These are phyloP conservation scores for Micoletzkya japonica DNA, from an alignment of 2,888 invertebrate genomes.

Conservation along the genomic window DNA sequence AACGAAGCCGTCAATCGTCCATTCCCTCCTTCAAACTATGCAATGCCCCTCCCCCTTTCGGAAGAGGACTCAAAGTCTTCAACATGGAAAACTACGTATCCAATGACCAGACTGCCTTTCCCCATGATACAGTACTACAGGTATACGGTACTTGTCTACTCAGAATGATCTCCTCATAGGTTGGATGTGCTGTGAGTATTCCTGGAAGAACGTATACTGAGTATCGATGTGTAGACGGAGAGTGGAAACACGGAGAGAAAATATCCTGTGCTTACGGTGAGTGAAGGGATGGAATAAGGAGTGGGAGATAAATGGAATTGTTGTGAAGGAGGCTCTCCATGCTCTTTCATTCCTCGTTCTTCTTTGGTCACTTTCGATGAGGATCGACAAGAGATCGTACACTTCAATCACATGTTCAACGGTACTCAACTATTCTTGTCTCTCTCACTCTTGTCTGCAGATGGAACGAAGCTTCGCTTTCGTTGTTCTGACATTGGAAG, in stretches of 20 bases:
- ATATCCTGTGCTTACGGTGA: conserved; percentile 16
- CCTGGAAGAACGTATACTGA: conserved; percentile 12
- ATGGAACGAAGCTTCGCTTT: conserved; percentile 48
- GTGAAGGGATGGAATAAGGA: not conserved
- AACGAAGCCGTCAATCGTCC: not conserved
- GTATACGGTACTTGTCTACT: conserved; percentile 23
- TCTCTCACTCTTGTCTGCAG: conserved; percentile 23
- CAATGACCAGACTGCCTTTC: conserved; percentile 42
- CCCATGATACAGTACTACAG: conserved; percentile 52
- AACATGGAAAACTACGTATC: conserved; percentile 53
- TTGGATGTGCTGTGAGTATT: conserved; percentile 11
- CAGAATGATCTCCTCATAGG: not conserved
- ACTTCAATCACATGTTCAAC: conserved; percentile 58
- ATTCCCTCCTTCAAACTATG: conserved; percentile 28
- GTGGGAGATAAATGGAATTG: not conserved
- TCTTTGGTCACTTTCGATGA: conserved; percentile 46
- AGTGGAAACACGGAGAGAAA: conserved; percentile 1
- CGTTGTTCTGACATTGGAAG: conserved; percentile 53
- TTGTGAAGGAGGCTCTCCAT: conserved; percentile 14
- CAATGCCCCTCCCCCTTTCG: conserved; percentile 30
- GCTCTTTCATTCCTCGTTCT: conserved; percentile 16
- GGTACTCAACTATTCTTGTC: conserved; percentile 27
- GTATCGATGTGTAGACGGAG: conserved; percentile 24
- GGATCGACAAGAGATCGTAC: conserved; percentile 48
- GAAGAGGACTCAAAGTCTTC: conserved; percentile 35